phyloP scores from a whole-genome alignment of 2,113 vertebrate species.

The Dermatemys mawii region DNA sequence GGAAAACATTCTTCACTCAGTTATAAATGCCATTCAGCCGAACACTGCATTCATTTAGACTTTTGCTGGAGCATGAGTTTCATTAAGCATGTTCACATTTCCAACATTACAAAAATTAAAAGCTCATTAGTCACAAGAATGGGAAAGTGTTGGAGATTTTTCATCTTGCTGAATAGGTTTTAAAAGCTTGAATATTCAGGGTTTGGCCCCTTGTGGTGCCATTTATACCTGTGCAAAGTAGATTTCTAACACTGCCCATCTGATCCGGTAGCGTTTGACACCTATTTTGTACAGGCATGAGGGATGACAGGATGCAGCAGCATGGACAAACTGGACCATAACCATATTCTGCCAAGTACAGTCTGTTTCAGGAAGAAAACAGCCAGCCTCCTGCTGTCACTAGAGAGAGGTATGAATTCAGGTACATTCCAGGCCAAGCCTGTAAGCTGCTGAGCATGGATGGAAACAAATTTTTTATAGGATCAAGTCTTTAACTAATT shows the following conservation, averaged over 20 bases:
- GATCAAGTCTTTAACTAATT: not conserved
- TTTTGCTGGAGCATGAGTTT: conserved; percentile 48
- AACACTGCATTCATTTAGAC: conserved; percentile 68
- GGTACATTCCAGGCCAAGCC: too few species aligned
- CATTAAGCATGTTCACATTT: conserved; percentile 51
- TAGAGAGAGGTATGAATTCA: not conserved
- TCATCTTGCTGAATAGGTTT: not conserved
- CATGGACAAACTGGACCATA: not conserved
- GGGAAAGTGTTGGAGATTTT: not conserved
- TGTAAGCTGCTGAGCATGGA: not conserved
- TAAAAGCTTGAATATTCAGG: accelerated
- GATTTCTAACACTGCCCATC: not conserved
- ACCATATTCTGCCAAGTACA: accelerated
- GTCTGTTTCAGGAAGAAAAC: not conserved
- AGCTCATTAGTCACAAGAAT: conserved; percentile 64
- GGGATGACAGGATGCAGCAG: not conserved
- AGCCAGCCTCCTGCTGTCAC: not conserved
- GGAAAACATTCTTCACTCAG: conserved; percentile 52
- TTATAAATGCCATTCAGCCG: conserved; percentile 35
- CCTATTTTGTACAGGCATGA: not conserved
- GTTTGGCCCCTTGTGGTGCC: not conserved
- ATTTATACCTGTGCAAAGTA: accelerated
- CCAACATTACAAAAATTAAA: conserved; percentile 42
- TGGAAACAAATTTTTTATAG: too few species aligned
- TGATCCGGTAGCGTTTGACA: accelerated